phyloP scores from a whole-genome alignment of 92 coral and sea anemone species.

The Palythoa grandis region DNA sequence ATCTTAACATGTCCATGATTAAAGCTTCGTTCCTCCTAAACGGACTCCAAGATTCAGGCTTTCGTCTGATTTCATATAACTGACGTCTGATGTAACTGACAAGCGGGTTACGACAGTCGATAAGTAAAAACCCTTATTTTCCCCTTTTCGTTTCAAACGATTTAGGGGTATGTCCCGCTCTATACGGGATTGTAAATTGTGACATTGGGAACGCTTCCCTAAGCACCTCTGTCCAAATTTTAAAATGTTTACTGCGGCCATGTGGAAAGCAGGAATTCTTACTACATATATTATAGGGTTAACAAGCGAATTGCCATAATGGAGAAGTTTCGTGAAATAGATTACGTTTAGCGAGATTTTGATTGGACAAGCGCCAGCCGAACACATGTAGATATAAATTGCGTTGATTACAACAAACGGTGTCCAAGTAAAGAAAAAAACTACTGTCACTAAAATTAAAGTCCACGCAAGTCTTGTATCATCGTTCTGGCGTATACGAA shows the following conservation, averaged over 20 bases:
- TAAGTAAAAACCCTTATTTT: neutral
- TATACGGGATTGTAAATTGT: neutral
- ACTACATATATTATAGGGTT: constrained; percentile 37
- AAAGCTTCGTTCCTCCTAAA: constrained; percentile 3
- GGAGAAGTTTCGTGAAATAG: constrained; percentile 35
- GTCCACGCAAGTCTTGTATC: constrained; percentile 24
- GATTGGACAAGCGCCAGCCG: constrained; percentile 18
- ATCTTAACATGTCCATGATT: neutral
- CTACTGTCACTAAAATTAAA: constrained; percentile 8
- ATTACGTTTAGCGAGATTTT: constrained; percentile 18
- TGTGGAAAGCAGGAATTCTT: constrained; percentile 28
- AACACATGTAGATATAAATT: constrained; percentile 23
- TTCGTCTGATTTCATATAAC: neutral
- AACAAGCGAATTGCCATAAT: constrained; percentile 27
- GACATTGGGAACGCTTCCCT: neutral
- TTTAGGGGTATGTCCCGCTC: neutral
- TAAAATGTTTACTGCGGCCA: neutral
- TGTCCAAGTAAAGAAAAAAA: constrained; percentile 26
- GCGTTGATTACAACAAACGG: constrained; percentile 36
- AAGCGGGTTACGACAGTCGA: constrained; percentile 1
- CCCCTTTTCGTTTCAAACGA: neutral
- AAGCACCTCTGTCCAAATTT: neutral
- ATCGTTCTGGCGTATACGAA: neutral
- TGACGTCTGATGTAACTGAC: constrained; percentile 12
- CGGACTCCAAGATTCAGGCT: neutral